Conservation (phyloP, 2,797 vertebrate species). For the Hyperoplus lanceolatus region DNA sequence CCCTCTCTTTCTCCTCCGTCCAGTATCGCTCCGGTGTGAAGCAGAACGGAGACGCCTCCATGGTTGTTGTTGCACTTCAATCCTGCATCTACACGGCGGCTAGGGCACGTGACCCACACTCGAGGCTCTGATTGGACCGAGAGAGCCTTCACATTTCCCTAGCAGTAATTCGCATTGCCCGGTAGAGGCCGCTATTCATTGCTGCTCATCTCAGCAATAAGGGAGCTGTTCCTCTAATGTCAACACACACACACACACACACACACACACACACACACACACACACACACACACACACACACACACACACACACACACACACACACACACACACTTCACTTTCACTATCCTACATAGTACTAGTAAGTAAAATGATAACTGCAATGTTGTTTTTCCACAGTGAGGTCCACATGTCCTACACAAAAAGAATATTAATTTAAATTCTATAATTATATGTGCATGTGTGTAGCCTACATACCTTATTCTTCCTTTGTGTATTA, state of each 20-base stretch:
- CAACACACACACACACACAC: not conserved
- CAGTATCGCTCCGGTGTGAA: conserved; percentile 54
- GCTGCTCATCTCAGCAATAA: not conserved
- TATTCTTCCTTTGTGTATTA: too few species aligned
- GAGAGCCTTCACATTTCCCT: not conserved
- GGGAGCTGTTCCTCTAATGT: not conserved
- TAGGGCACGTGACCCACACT: conserved; percentile 41
- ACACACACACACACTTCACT: too few species aligned
- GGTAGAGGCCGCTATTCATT: conserved; percentile 45
- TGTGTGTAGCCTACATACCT: too few species aligned
- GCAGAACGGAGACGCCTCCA: conserved; percentile 56
- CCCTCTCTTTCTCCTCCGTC: conserved; percentile 73
- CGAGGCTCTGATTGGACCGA: conserved; percentile 45
- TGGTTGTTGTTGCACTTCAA: conserved; percentile 56
- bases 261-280: too few species aligned
- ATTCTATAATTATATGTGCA: too few species aligned
- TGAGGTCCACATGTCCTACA: not conserved
- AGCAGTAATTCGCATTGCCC: conserved; percentile 49
- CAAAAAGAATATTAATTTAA: not conserved
- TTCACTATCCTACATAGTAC: too few species aligned
- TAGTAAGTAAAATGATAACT: not conserved
- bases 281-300: too few species aligned
- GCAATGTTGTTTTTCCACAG: not conserved
- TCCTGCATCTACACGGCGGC: not conserved
- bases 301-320: too few species aligned